Percentiles rank a stretch among this genome's conserved stretches.
Evolutionary conservation across 2,888 invertebrate species (phyloP).

Genomic region (Hirtodrosophila cameraria): DNA sequence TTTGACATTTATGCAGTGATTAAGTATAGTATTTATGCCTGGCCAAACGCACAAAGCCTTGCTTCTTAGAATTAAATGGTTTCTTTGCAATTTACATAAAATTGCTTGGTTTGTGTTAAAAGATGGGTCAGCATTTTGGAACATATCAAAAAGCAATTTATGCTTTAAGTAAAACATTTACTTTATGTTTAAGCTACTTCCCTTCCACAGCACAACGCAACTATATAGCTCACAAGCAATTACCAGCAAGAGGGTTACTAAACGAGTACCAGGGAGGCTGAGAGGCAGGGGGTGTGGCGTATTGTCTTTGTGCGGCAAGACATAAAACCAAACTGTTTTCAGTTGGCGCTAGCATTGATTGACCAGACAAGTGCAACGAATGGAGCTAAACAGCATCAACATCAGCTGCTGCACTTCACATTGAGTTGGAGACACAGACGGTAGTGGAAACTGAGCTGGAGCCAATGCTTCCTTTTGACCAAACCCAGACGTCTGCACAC

Average conservation of each 20-base stretch:
- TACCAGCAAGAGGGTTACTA: slow-evolving; percentile 47
- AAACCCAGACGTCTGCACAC: slow-evolving; percentile 48
- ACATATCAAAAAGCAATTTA: slow-evolving; percentile 62
- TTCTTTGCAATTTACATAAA: slow-evolving; percentile 65
- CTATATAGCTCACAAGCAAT: slow-evolving; percentile 68
- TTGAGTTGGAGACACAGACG: slow-evolving; percentile 1
- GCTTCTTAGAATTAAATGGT: slow-evolving; percentile 36
- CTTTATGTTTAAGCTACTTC: slow-evolving; percentile 45
- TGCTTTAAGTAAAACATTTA: slow-evolving; percentile 71
- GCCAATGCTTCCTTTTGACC: slow-evolving; percentile 19
- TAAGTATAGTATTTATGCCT: slow-evolving; percentile 58
- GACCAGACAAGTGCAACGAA: slow-evolving; percentile 76
- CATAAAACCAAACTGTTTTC: slow-evolving; percentile 71
- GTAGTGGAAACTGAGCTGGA: slow-evolving; percentile 6
- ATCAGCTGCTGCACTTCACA: slow-evolving; percentile 73
- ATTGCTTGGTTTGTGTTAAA: slow-evolving; percentile 15
- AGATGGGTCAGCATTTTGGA: slow-evolving; percentile 23
- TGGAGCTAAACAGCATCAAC: slow-evolving; percentile 61
- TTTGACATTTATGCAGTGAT: slow-evolving; percentile 55
- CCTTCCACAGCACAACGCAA: slow-evolving; percentile 38
- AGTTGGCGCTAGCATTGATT: slow-evolving; percentile 72
- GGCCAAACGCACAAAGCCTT: slow-evolving; percentile 36
- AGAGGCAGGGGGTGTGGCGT: slow-evolving; percentile 10
- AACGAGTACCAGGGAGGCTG: neutral
- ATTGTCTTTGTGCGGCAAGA: slow-evolving; percentile 70